Conservation (phyloP, 92 coral and sea anemone species). For the Heteractis magnifica region DNA sequence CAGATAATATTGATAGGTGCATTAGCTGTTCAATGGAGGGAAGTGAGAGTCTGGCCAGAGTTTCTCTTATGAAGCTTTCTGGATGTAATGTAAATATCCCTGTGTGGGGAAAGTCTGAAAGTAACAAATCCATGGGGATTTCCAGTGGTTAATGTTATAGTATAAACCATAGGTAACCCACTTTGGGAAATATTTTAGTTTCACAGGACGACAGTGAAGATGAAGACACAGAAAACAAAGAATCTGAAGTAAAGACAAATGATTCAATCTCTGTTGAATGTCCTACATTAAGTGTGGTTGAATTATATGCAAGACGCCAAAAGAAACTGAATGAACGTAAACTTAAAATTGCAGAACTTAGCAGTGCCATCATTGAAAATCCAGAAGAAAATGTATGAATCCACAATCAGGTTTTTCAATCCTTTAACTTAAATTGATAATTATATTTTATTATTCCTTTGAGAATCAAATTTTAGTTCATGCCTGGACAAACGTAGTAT, state of each 20-base stretch:
- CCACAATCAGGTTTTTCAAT: neutral
- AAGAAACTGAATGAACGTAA: conserved; percentile 61
- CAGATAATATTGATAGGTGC: too few species aligned
- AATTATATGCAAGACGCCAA: conserved; percentile 66
- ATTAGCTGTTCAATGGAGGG: too few species aligned
- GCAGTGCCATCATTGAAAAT: conserved; percentile 54
- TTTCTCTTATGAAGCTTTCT: too few species aligned
- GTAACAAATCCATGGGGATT: too few species aligned
- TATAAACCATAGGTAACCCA: conserved; percentile 5
- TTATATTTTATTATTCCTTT: too few species aligned
- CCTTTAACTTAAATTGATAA: too few species aligned
- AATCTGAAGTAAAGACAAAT: conserved; percentile 7
- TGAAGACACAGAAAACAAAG: conserved; percentile 23
- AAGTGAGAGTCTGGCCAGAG: too few species aligned
- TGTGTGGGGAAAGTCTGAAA: too few species aligned
- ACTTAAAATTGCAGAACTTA: conserved; percentile 61
- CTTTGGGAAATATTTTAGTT: neutral
- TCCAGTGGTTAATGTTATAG: too few species aligned
- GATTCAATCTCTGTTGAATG: conserved; percentile 11
- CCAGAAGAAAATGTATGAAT: conserved; percentile 72
- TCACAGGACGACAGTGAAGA: neutral
- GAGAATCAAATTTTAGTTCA: too few species aligned
- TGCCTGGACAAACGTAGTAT: too few species aligned
- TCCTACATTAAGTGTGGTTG: conserved; percentile 55
- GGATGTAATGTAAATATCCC: too few species aligned